phyloP scores from a whole-genome alignment of 2,113 vertebrate genomes.

The Nettapus auritus region DNA sequence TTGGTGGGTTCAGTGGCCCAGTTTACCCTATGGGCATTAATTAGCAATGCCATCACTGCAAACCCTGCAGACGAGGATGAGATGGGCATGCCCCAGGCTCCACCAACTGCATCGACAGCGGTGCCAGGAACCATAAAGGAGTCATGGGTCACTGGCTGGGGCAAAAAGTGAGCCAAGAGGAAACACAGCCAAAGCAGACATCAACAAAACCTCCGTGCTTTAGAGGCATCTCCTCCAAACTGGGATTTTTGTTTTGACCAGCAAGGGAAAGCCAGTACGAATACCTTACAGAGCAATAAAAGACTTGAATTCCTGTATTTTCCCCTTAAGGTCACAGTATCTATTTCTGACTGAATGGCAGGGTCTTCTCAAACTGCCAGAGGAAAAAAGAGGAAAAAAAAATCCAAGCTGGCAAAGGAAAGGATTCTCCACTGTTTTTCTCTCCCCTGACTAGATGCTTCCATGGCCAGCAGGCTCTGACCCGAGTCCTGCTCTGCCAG shows the following conservation, averaged over 20 bases:
- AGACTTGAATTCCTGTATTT: background rate
- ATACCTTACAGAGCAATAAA: background rate
- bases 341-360: background rate
- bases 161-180: background rate
- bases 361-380: background rate
- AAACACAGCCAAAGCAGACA: background rate
- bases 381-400: background rate
- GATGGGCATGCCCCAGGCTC: background rate
- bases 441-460: background rate
- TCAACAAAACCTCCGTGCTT: background rate
- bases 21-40: background rate
- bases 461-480: background rate
- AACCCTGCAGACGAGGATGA: fast-evolving
- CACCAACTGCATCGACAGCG: background rate
- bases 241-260: background rate
- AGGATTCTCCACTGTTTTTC: background rate
- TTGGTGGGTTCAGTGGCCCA: background rate
- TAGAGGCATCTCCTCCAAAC: background rate
- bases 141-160: background rate
- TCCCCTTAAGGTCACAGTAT: background rate
- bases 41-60: background rate
- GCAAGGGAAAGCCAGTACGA: background rate
- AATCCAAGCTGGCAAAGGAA: background rate
- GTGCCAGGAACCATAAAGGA: background rate
- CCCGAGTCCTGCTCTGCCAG: fast-evolving